Conservation (phyloP, 2,113 vertebrate species). For the Gnathonemus longibarbis region DNA sequence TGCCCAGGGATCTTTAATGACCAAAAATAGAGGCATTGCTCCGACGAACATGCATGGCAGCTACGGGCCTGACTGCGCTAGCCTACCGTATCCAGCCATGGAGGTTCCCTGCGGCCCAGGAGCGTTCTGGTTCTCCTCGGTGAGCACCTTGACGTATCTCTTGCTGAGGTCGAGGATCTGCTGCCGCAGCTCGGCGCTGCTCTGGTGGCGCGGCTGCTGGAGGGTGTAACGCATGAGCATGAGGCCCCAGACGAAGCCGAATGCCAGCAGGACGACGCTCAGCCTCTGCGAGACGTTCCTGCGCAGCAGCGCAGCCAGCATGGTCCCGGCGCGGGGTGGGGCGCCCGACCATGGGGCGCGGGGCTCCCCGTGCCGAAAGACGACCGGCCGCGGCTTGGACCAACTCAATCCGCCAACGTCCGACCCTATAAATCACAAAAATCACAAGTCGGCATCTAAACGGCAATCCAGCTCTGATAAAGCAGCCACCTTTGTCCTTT, state of each 20-base stretch:
- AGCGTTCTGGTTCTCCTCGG: constrained; percentile 84
- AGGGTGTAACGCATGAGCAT: constrained; percentile 89
- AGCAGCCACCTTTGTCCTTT: background rate
- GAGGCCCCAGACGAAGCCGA: constrained; percentile 88
- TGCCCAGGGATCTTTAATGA: too few relatives aligned
- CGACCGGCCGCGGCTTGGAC: background rate
- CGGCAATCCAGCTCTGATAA: background rate
- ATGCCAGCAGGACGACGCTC: constrained; percentile 80
- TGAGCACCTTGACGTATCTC: constrained; percentile 88
- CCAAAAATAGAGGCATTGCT: background rate
- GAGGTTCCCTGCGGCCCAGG: constrained; percentile 74
- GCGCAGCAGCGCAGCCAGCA: constrained; percentile 79
- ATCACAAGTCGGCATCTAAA: background rate
- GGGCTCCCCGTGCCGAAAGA: background rate
- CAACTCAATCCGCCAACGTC: background rate
- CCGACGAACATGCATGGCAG: background rate
- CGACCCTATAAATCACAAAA: background rate
- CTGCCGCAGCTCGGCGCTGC: constrained; percentile 82
- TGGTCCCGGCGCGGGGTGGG: constrained; percentile 41
- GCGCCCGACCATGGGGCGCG: background rate
- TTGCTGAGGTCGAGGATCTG: constrained; percentile 91
- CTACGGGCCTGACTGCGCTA: background rate
- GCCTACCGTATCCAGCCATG: constrained; percentile 90
- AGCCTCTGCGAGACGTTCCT: constrained; percentile 94
- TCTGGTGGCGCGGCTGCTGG: constrained; percentile 84